Conservation (phyloP, 2,113 vertebrate species). For the Emydocephalus ijimae region DNA sequence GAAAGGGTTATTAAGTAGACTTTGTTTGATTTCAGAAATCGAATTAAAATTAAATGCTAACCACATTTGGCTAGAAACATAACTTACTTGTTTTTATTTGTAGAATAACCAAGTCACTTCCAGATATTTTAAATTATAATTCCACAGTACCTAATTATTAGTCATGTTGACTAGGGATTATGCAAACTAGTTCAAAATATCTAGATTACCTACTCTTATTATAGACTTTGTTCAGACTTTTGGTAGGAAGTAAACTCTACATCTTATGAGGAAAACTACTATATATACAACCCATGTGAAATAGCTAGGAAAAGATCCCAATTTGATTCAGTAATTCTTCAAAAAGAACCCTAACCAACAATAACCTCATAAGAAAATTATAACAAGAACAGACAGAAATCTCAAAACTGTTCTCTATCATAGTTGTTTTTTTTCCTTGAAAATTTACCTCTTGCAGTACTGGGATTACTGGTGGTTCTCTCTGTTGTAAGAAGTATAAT, state of each 20-base stretch:
- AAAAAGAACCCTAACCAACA: constrained; percentile 23
- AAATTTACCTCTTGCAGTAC: constrained; percentile 92
- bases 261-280: not conserved
- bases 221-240: not conserved
- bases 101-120: not conserved
- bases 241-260: not conserved
- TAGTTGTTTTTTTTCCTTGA: constrained; percentile 23
- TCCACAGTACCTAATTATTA: not conserved
- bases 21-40: not conserved
- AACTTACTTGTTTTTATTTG: not conserved
- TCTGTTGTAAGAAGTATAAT: constrained; percentile 96
- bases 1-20: not conserved
- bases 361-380: constrained; percentile 9
- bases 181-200: not conserved
- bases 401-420: constrained; percentile 14
- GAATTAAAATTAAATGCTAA: not conserved
- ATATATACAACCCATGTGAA: not conserved
- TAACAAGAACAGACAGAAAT: constrained; percentile 24
- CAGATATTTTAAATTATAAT: not conserved
- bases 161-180: not conserved
- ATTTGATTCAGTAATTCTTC: constrained; percentile 39
- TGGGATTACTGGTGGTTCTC: constrained; percentile 92
- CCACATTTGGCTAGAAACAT: not conserved
- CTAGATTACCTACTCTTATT: not conserved
- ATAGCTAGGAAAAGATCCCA: constrained; percentile 48